phyloP scores from a whole-genome alignment of 2,113 vertebrate genomes.

The Pelusios castaneus region DNA sequence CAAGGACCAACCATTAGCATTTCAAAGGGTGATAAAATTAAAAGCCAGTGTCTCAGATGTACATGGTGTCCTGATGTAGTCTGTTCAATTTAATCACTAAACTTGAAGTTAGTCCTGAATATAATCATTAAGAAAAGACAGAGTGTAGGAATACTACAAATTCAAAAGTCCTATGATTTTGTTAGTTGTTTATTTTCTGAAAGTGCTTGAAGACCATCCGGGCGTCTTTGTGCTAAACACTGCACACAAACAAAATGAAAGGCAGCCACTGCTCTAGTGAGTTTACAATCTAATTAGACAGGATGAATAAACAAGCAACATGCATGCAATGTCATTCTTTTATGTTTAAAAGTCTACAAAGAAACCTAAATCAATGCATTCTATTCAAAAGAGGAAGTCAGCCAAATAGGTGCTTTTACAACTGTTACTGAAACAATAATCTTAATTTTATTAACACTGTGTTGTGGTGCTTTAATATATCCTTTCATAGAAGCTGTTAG shows the following conservation, averaged over 20 bases:
- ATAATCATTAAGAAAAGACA: background rate
- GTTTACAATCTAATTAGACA: background rate
- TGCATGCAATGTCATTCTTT: background rate
- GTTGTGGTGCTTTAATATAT: background rate
- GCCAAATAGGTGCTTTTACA: background rate
- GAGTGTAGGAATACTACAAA: background rate
- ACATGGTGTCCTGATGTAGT: background rate
- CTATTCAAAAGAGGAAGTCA: background rate
- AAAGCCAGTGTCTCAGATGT: fast-evolving
- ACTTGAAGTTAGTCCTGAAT: background rate
- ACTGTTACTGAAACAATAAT: background rate
- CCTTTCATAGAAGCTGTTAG: background rate
- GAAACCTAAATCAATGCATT: background rate
- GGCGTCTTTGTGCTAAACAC: background rate
- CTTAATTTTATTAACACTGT: background rate
- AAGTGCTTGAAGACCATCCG: background rate
- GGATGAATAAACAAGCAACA: background rate
- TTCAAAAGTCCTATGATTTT: background rate
- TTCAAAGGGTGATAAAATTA: background rate
- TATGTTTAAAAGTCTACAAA: background rate
- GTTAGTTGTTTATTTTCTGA: background rate
- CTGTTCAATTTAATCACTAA: background rate
- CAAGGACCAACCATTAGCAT: background rate
- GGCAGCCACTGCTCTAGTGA: background rate
- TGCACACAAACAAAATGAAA: background rate